A percentile compares a stretch with the other conserved stretches of the same genome.
Conservation (phyloP, 2,113 vertebrate genomes). For the Megaceryle maxima region DNA sequence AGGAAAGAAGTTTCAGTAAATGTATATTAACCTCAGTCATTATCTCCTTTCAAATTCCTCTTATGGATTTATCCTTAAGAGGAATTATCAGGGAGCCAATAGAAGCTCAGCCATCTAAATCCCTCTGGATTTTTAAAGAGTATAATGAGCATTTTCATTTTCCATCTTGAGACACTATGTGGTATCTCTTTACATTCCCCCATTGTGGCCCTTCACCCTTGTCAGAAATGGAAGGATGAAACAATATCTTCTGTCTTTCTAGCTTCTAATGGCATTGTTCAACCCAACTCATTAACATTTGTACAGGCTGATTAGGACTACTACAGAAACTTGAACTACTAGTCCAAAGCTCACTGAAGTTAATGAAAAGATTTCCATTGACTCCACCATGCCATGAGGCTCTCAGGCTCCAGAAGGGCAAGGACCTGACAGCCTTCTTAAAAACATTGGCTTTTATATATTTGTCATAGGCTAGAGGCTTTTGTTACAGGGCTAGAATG, state of each 20-base stretch:
- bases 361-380: not conserved
- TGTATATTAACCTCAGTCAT: not conserved
- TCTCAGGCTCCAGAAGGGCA: not conserved
- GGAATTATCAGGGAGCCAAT: not conserved
- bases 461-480: not conserved
- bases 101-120: not conserved
- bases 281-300: not conserved
- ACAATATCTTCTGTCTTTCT: not conserved
- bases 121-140: not conserved
- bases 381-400: not conserved
- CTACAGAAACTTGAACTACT: not conserved
- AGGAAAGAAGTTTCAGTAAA: constrained; percentile 1
- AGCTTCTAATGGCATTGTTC: not conserved
- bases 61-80: not conserved
- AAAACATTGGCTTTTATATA: not conserved
- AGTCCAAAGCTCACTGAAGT: not conserved
- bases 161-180: not conserved
- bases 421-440: not conserved
- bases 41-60: not conserved
- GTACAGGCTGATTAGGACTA: not conserved
- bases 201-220: not conserved
- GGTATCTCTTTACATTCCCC: not conserved
- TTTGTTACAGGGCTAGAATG: not conserved
- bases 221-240: not conserved
- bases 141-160: constrained; percentile 7